These are phyloP conservation scores for Nineta flava DNA, from an alignment of 2,888 invertebrate genomes.

Conservation along the genomic window DNA sequence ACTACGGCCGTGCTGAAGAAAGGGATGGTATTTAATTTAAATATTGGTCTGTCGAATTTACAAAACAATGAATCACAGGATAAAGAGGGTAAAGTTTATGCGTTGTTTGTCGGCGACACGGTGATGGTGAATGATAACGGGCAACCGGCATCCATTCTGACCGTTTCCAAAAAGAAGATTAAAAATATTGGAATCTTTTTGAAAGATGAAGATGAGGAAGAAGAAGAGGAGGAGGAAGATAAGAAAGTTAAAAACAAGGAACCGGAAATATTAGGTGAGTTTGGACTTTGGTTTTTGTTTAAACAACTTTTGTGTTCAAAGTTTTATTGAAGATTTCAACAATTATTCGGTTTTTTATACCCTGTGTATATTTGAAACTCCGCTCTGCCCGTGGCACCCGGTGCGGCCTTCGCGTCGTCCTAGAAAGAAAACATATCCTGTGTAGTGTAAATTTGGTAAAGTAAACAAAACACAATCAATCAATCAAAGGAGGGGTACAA, in stretches of 20 bases:
- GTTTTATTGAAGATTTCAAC: slow-evolving; percentile 9
- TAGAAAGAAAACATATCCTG: no score
- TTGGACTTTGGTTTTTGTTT: no score
- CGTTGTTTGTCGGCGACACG: slow-evolving; percentile 92
- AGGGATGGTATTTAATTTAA: slow-evolving; percentile 94
- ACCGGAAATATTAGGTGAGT: slow-evolving; percentile 47
- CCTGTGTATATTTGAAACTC: no score
- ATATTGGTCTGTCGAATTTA: slow-evolving; percentile 79
- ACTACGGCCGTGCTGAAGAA: slow-evolving; percentile 63
- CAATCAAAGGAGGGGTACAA: no score
- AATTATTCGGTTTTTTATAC: background rate
- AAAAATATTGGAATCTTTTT: slow-evolving; percentile 92
- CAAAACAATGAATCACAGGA: slow-evolving; percentile 67
- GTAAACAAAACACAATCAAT: no score
- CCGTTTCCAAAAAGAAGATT: slow-evolving; percentile 85
- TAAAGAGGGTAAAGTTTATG: slow-evolving; percentile 79
- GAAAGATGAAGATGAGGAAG: slow-evolving; percentile 76
- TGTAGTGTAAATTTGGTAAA: no score
- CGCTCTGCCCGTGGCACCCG: no score
- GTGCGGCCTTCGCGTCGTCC: no score
- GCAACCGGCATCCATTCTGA: slow-evolving; percentile 69
- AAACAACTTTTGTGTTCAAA: slow-evolving; percentile 26
- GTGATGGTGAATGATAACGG: slow-evolving; percentile 83
- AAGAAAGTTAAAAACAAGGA: slow-evolving; percentile 45
- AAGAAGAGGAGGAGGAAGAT: slow-evolving; percentile 63